Evolutionary conservation across 2,888 invertebrate species (phyloP).

Genomic region (Stictocephala bisonia): DNA sequence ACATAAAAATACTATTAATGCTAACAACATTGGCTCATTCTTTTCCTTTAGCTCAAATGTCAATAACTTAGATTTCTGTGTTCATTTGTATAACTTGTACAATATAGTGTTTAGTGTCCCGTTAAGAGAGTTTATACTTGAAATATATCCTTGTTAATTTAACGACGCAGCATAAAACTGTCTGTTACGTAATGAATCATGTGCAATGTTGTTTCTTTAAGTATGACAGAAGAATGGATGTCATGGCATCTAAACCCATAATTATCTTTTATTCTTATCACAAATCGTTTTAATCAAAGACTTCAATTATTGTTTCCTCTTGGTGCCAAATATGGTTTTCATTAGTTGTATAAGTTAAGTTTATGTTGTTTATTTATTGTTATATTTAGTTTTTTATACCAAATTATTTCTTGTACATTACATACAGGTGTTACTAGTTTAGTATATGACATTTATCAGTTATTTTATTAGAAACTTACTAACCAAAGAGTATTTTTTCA

Average conservation of each 20-base stretch:
- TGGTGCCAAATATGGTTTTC: conserved; percentile 28
- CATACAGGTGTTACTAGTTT: not conserved
- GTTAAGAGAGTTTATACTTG: not conserved
- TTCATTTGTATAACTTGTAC: conserved; percentile 32
- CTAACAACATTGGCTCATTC: too few relatives aligned
- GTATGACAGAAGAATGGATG: too few relatives aligned
- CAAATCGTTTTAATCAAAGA: too few relatives aligned
- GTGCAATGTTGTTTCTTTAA: conserved; percentile 11
- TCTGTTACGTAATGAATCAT: conserved; percentile 1
- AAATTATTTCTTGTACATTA: not conserved
- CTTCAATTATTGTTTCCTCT: conserved; percentile 18
- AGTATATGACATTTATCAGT: not conserved
- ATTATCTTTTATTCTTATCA: too few relatives aligned
- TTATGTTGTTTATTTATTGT: conserved; percentile 39
- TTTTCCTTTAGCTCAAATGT: conserved; percentile 28
- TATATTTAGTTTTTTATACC: conserved; percentile 13
- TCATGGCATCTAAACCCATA: too few relatives aligned
- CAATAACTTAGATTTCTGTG: conserved; percentile 22
- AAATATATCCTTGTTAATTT: conserved; percentile 21
- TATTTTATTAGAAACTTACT: not conserved
- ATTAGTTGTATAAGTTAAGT: not conserved
- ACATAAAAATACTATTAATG: too few relatives aligned
- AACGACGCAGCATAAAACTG: not conserved
- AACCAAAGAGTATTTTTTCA: conserved; percentile 24
- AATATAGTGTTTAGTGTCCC: conserved; percentile 8